phyloP scores from a whole-genome alignment of 2,888 invertebrate species.

The Falcaria lacertinaria region DNA sequence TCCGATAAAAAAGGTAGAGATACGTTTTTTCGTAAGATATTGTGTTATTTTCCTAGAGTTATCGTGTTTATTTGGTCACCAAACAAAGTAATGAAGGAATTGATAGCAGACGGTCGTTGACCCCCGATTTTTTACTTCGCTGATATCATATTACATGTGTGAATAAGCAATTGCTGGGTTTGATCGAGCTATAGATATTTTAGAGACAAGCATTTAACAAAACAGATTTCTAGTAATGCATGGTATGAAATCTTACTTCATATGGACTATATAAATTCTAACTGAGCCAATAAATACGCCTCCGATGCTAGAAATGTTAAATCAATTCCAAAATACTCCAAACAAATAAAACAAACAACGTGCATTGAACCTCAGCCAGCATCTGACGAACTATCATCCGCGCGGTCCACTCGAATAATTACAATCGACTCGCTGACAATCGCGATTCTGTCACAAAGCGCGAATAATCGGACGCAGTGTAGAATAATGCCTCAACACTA shows the following conservation, averaged over 20 bases:
- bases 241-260: too few relatives aligned
- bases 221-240: too few relatives aligned
- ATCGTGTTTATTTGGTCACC: conserved; percentile 62
- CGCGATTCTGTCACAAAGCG: conserved; percentile 77
- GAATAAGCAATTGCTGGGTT: not conserved
- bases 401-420: conserved; percentile 72
- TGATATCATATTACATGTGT: not conserved
- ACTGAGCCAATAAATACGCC: too few relatives aligned
- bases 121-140: conserved; percentile 28
- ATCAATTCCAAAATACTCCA: too few relatives aligned
- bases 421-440: conserved; percentile 78
- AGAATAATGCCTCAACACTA: conserved; percentile 42
- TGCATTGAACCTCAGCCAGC: conserved; percentile 56
- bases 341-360: conserved; percentile 57
- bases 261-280: too few relatives aligned
- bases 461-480: conserved; percentile 74
- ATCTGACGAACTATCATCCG: conserved; percentile 41
- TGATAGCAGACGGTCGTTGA: conserved; percentile 56
- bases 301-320: too few relatives aligned
- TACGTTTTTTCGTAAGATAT: conserved; percentile 58
- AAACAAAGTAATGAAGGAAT: conserved; percentile 67
- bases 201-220: too few relatives aligned
- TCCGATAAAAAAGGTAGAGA: conserved; percentile 52
- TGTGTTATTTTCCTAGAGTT: conserved; percentile 61
- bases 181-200: not conserved